A percentile compares a stretch with the other conserved stretches of the same genome.
These are phyloP conservation scores for Meloidogyne floridensis DNA, from an alignment of 1,140 invertebrate genomes.

Conservation along the genomic window DNA sequence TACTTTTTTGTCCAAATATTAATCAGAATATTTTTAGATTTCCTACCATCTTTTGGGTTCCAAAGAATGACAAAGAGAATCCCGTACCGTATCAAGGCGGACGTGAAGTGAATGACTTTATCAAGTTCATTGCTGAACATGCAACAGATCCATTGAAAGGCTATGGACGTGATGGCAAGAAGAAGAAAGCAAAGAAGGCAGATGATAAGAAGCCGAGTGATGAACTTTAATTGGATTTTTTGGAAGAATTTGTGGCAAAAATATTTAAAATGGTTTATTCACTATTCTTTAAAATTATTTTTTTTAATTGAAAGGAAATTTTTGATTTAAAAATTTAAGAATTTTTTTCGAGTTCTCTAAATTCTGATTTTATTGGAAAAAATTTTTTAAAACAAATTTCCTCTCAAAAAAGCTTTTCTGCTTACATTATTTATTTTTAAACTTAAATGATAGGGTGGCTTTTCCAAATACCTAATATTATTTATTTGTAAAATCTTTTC, in stretches of 20 bases:
- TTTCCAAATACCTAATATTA: not conserved
- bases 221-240: not conserved
- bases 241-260: constrained; percentile 11
- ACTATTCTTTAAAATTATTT: not conserved
- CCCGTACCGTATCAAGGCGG: constrained; percentile 93
- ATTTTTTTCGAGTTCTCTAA: not conserved
- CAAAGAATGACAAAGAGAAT: constrained; percentile 79
- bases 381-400: not conserved
- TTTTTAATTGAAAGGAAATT: not conserved
- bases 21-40: constrained; percentile 72
- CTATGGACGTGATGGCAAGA: constrained; percentile 84
- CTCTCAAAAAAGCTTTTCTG: not conserved
- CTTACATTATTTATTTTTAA: constrained; percentile 14
- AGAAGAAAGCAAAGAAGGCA: constrained; percentile 74
- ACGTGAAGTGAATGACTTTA: constrained; percentile 88
- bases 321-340: not conserved
- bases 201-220: constrained; percentile 8
- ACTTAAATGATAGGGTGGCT: not conserved
- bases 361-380: not conserved
- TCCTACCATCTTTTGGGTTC: constrained; percentile 93
- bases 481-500: not conserved
- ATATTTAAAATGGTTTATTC: not conserved
- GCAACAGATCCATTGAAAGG: constrained; percentile 83
- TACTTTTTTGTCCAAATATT: not conserved
- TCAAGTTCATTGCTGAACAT: constrained; percentile 92